Evolutionary conservation across 2,888 invertebrate species (phyloP).

Genomic region (Aethes cnicana): DNA sequence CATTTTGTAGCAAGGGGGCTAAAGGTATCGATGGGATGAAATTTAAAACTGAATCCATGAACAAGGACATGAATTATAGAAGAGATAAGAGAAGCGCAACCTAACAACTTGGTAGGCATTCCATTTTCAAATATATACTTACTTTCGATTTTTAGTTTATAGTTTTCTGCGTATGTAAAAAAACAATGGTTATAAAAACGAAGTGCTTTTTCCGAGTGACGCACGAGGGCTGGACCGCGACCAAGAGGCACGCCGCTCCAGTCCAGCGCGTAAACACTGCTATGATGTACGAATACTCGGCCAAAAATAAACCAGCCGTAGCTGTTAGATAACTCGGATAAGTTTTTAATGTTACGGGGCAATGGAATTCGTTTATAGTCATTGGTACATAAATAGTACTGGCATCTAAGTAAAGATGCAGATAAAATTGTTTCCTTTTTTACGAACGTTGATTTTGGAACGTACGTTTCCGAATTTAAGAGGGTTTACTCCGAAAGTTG

Average conservation of each 20-base stretch:
- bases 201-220: constrained; percentile 32
- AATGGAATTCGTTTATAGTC: neutral
- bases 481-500: no score
- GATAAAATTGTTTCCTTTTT: no score
- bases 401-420: no score
- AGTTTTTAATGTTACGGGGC: constrained; percentile 8
- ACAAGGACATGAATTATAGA: no score
- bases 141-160: neutral
- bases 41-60: no score
- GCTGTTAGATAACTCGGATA: constrained; percentile 20
- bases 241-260: constrained; percentile 32
- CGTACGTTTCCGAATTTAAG: no score
- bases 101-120: no score
- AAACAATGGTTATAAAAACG: constrained; percentile 16
- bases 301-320: constrained; percentile 21
- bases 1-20: no score
- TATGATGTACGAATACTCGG: constrained; percentile 14
- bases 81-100: no score
- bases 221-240: constrained; percentile 33
- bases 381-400: neutral
- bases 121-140: constrained; percentile 2
- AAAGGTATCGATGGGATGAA: no score
- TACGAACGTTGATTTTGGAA: no score
- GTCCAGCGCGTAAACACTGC: constrained; percentile 22
- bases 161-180: constrained; percentile 4